Conservation (phyloP, 2,888 invertebrate species). For the Drosophila vallismaia region DNA sequence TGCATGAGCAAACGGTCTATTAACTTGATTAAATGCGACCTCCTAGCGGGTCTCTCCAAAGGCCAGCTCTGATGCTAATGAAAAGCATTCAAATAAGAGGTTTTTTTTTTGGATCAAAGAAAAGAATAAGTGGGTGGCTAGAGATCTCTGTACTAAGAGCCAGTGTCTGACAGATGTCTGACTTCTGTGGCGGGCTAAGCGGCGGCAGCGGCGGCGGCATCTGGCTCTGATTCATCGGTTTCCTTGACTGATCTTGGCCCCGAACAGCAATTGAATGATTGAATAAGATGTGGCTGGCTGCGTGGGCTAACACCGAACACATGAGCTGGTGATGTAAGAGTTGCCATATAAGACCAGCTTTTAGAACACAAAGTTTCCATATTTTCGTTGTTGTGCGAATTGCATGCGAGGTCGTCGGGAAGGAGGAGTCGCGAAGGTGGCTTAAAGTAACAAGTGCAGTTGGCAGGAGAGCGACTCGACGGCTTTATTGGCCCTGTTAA, state of each 20-base stretch:
- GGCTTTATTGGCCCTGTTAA: slow-evolving; percentile 50
- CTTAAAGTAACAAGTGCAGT: slow-evolving; percentile 16
- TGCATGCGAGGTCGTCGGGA: slow-evolving; percentile 66
- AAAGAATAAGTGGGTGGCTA: slow-evolving; percentile 42
- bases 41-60: slow-evolving; percentile 40
- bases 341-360: slow-evolving; percentile 33
- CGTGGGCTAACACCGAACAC: slow-evolving; percentile 29
- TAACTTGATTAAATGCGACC: slow-evolving; percentile 60
- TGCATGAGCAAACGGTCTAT: slow-evolving; percentile 57
- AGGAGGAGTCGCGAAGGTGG: slow-evolving; percentile 5
- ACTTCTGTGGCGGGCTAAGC: slow-evolving; percentile 25
- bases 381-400: slow-evolving; percentile 36
- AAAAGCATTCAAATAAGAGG: background rate
- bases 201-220: slow-evolving; percentile 5
- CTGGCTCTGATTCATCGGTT: slow-evolving; percentile 38
- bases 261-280: slow-evolving; percentile 35
- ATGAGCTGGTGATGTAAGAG: slow-evolving; percentile 46
- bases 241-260: slow-evolving; percentile 44
- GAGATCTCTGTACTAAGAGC: slow-evolving; percentile 20
- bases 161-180: slow-evolving; percentile 46
- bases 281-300: slow-evolving; percentile 4
- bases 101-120: no score
- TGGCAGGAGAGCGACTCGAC: slow-evolving; percentile 29
- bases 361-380: slow-evolving; percentile 9
- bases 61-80: slow-evolving; percentile 19